phyloP scores from a whole-genome alignment of 2,797 vertebrate species.

The Sciurus vulgaris region DNA sequence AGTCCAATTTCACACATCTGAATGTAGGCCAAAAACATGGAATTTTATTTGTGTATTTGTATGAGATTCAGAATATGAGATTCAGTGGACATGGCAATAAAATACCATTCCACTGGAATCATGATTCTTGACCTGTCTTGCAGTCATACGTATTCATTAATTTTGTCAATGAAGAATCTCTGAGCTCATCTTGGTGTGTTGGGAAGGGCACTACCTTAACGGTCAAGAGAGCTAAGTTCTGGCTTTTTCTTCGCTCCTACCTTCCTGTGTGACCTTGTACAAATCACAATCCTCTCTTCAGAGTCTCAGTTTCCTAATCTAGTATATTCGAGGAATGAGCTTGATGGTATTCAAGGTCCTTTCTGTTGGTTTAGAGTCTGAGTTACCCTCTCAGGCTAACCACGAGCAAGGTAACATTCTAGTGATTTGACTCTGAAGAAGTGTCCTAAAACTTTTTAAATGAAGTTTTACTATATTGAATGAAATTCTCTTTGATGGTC shows the following conservation, averaged over 20 bases:
- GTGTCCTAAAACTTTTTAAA: slow-evolving; percentile 6
- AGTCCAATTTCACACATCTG: not conserved
- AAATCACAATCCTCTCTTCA: not conserved
- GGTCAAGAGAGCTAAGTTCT: not conserved
- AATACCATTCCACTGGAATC: not conserved
- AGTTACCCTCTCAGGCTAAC: slow-evolving; percentile 29
- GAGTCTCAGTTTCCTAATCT: slow-evolving; percentile 29
- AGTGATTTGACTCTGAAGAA: not conserved
- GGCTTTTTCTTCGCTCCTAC: not conserved
- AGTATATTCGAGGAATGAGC: not conserved
- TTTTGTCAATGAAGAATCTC: slow-evolving; percentile 15
- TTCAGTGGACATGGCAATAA: not conserved
- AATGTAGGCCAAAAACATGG: not conserved
- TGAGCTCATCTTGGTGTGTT: not conserved
- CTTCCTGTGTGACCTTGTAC: not conserved
- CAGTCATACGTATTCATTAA: not conserved
- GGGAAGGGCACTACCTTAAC: not conserved
- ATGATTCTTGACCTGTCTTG: not conserved
- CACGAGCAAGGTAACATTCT: not conserved
- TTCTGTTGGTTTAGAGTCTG: not conserved
- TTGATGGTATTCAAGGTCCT: not conserved
- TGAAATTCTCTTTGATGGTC: slow-evolving; percentile 38
- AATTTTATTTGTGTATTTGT: slow-evolving; percentile 2
- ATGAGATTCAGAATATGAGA: slow-evolving; percentile 4
- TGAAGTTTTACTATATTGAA: not conserved